Base-by-base conservation (phyloP, 2,888 invertebrate genomes). In the Leptodirus hochenwartii region DNA sequence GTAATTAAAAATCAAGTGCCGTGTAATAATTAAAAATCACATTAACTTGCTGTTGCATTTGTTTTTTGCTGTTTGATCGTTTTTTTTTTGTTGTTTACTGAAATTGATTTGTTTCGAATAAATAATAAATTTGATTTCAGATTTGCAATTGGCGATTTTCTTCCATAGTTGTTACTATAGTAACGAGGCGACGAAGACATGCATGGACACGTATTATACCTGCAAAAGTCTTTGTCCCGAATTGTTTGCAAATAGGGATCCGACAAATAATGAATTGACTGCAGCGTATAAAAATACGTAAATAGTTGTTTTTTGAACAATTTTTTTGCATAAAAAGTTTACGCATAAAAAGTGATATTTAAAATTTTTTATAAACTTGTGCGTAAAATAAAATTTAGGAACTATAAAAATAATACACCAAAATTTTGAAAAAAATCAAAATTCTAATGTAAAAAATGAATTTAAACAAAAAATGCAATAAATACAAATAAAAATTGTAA, bases 111-210 rank as follows among this genome's bases (percentile, higher is more conserved):
- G 3, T 3, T 25, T 11, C 14, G 5, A 12, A 10, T 24, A 5
- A 24, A 10, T 24, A 24, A 24, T 9, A 9, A 24, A 9, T n/a
- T 24, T 17, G 13, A 8, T 44, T 46, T 17, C 37, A 52, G 53
- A 53, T 34, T 35, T 48, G 23, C 47, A 51, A 32, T 56, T 72
- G 5, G 64, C 72, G 30, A 51, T 75, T 20, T 71, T 73, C 33
- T 65, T 69, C 38, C 71, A 78, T 48, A 73, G 76, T 45, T 76
- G 77, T 49, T 59, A 64, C 33, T 66, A 65, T 39, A 69, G 73
- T 11, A 36, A 46, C 5, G 47, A 49, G 32, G 31, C 34, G 20
- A 37, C 43, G 2, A 48, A 49, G 27, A 31, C 38, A 22, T 44
- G 42, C 28, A 32, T 50, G 10, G 47, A 47, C 22, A 45, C 40